Base-by-base conservation (phyloP, 2,888 invertebrate genomes). In the Pocota personata region DNA sequence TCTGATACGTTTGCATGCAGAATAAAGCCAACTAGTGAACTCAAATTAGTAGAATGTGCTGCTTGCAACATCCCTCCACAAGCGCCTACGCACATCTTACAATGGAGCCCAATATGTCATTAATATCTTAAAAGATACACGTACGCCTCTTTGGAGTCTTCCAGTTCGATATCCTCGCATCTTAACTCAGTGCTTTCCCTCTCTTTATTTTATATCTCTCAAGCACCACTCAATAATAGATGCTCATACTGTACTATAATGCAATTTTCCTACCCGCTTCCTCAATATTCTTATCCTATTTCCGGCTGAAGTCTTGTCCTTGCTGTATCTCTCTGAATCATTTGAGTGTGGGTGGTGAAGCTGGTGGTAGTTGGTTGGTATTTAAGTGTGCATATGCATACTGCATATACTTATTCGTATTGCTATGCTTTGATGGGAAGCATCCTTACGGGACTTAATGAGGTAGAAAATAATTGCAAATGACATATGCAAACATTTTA, bases 391-490 rank as follows among this genome's bases (percentile, higher is more conserved):
- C 24, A 37, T 8, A 37, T 48, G 19, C 27, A 30, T 52, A 24
- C n/a, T 35, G 24, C 19, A 64, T 43, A 37, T 77, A 37, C 46
- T 50, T 77, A 48, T 55, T 58, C 16, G 2, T 24, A n/a, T n/a
- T n/a, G n/a, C n/a, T n/a, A n/a, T 32, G 8, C 50, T 46, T 35
- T 60, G 71, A 62, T 62, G 64, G 32, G 48, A 24, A 73, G 60
- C 50, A 78, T 78, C 67, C 83, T 83, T 67, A 62, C 62, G 83
- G 67, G 73, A 77, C 72, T 73, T 83, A 83, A 83, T 83, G 83
- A 83, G 73, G 78, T 62, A 67, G 83, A 83, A 78, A 83, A 83
- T 83, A 83, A 78, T 83, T 83, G 83, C 73, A 73, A 83, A 83
- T 83, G 73, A 78, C 83, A 78, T 78, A 78, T 67, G 78, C 78